Conservation (phyloP, 2,113 vertebrate species). For the Planiliza haematocheilus region DNA sequence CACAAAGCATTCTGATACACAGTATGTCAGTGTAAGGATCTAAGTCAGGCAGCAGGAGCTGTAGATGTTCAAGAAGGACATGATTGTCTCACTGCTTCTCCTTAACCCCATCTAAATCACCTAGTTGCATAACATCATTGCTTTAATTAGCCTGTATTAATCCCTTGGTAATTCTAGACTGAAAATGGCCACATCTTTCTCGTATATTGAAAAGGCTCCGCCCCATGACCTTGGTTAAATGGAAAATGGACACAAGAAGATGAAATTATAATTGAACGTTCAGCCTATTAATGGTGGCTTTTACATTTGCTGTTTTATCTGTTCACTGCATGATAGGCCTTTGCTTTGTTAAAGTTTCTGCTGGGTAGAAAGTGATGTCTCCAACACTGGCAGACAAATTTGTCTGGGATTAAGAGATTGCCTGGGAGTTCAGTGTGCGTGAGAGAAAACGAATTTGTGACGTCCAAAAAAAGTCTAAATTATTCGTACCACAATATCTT, state of each 20-base stretch:
- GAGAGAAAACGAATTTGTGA: conserved; percentile 3
- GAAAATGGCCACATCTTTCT: not conserved
- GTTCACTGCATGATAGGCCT: not conserved
- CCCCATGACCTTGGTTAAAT: conserved; percentile 14
- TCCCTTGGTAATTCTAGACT: not conserved
- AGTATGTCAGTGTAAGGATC: too few relatives aligned
- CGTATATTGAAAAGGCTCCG: not conserved
- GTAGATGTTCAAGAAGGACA: not conserved
- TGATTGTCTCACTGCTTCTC: not conserved
- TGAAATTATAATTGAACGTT: conserved; percentile 10
- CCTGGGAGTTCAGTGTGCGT: not conserved
- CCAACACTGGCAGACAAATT: not conserved
- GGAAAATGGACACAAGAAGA: conserved; percentile 5
- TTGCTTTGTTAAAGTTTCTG: too few relatives aligned
- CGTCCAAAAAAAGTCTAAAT: not conserved
- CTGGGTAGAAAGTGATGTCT: not conserved
- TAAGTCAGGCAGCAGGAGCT: not conserved
- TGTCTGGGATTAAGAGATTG: conserved; percentile 3
- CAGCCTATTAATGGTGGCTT: not conserved
- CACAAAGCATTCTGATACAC: not conserved
- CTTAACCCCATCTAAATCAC: not conserved
- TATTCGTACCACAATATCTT: not conserved
- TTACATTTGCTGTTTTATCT: not conserved
- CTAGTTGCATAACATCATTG: conserved; percentile 1
- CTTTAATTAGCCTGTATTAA: not conserved